A percentile compares a stretch with the other conserved stretches of the same genome.
Evolutionary conservation across 1,140 invertebrate genomes (phyloP).

Genomic region (Drosophila kepulauana): DNA sequence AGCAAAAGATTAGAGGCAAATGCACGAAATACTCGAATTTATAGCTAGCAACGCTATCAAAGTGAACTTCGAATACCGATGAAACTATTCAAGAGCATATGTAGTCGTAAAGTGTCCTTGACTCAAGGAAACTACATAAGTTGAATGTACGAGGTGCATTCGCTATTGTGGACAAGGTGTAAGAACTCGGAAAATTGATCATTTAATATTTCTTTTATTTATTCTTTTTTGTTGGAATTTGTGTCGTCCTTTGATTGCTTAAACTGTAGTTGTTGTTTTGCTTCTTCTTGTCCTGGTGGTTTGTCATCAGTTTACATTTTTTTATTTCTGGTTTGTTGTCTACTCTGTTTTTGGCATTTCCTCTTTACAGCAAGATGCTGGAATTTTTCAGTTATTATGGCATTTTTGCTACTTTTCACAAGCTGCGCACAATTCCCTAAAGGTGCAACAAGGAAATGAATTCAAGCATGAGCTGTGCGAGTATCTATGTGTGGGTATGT

Average conservation of each 20-base stretch:
- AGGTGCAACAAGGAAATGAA: slow-evolving; percentile 45
- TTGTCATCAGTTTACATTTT: slow-evolving; percentile 24
- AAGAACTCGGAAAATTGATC: neutral
- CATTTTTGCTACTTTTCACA: slow-evolving; percentile 38
- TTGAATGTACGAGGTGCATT: neutral
- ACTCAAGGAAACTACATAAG: neutral
- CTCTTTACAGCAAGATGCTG: neutral
- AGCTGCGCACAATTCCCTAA: slow-evolving; percentile 39
- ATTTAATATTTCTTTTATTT: neutral
- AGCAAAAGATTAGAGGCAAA: neutral
- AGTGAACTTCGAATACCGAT: neutral
- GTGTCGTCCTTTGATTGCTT: neutral
- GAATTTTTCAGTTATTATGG: slow-evolving; percentile 43
- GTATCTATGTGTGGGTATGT: neutral
- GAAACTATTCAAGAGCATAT: neutral
- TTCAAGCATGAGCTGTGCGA: slow-evolving; percentile 32
- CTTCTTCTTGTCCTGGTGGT: slow-evolving; percentile 4
- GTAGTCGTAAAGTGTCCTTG: neutral
- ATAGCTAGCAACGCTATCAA: neutral
- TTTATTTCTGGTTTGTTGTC: slow-evolving; percentile 16
- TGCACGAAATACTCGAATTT: neutral
- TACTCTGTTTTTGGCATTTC: neutral
- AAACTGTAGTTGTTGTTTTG: neutral
- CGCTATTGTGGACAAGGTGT: neutral
- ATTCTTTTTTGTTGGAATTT: neutral